Conservation (phyloP, 37 sponge, comb jelly and placozoan genomes). For the Chondrosia reniformis region DNA sequence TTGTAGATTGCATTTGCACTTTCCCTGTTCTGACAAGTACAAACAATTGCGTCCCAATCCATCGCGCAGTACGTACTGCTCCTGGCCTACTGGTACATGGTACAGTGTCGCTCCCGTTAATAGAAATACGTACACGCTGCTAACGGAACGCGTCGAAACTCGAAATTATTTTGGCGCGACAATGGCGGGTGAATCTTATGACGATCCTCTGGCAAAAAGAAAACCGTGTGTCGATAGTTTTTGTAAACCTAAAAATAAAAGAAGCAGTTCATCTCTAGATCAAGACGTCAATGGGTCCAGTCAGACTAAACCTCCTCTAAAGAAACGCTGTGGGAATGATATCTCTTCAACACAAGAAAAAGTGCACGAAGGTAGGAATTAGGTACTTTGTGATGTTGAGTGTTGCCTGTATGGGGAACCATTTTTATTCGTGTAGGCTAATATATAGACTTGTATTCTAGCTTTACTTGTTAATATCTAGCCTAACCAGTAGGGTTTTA, state of each 20-base stretch:
- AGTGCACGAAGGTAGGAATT: constrained; percentile 1
- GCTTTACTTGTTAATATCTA: too few species aligned
- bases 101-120: not conserved
- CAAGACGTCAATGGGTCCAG: not conserved
- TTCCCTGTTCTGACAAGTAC: constrained; percentile 65
- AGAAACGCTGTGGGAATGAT: not conserved
- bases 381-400: too few species aligned
- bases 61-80: not conserved
- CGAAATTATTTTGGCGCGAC: too few species aligned
- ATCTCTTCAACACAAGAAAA: not conserved
- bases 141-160: not conserved
- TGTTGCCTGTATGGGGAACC: too few species aligned
- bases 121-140: not conserved
- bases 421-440: too few species aligned
- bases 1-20: constrained; percentile 47
- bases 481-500: too few species aligned
- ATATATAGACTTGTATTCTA: too few species aligned
- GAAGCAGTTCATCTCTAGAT: not conserved
- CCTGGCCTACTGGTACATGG: not conserved
- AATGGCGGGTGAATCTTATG: too few species aligned
- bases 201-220: too few species aligned
- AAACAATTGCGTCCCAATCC: constrained; percentile 59
- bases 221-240: too few species aligned
- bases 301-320: not conserved
- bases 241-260: too few species aligned